Conservation (phyloP, 2,113 vertebrate genomes). For the Edolisoma coerulescens region DNA sequence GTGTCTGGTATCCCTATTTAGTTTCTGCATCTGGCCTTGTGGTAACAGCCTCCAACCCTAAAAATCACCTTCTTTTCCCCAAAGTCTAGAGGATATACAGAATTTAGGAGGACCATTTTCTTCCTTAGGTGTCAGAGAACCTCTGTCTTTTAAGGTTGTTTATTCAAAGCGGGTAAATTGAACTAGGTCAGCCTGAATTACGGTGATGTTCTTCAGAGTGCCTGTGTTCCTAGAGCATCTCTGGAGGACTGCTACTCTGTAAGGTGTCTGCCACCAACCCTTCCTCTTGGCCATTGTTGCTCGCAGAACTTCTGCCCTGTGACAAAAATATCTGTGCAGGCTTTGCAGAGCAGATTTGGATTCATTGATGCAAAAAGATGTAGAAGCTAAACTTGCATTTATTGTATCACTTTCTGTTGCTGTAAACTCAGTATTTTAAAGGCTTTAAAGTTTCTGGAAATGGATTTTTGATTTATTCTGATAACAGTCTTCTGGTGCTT, state of each 20-base stretch:
- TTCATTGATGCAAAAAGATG: not conserved
- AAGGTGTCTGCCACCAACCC: not conserved
- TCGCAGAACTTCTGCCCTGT: not conserved
- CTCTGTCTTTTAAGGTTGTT: not conserved
- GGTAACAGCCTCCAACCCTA: not conserved
- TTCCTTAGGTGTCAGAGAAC: not conserved
- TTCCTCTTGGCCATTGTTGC: not conserved
- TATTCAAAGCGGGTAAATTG: not conserved
- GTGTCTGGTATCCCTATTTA: not conserved
- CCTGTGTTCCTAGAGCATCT: not conserved
- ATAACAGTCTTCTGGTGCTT: not conserved
- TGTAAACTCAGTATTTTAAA: not conserved
- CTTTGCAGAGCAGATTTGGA: not conserved
- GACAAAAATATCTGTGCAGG: fast-evolving
- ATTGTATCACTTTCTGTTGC: not conserved
- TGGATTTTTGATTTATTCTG: slow-evolving; percentile 10
- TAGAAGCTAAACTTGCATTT: not conserved
- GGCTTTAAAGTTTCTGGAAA: not conserved
- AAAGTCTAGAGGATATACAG: not conserved
- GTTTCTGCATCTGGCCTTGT: not conserved
- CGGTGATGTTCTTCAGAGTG: not conserved
- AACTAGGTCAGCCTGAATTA: not conserved
- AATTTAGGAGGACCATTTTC: not conserved
- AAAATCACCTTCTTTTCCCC: not conserved
- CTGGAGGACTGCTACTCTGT: not conserved